A percentile compares a stretch with the other conserved stretches of the same genome.
Evolutionary conservation across 2,888 invertebrate genomes (phyloP).

Genomic region (Spisula subtruncata): DNA sequence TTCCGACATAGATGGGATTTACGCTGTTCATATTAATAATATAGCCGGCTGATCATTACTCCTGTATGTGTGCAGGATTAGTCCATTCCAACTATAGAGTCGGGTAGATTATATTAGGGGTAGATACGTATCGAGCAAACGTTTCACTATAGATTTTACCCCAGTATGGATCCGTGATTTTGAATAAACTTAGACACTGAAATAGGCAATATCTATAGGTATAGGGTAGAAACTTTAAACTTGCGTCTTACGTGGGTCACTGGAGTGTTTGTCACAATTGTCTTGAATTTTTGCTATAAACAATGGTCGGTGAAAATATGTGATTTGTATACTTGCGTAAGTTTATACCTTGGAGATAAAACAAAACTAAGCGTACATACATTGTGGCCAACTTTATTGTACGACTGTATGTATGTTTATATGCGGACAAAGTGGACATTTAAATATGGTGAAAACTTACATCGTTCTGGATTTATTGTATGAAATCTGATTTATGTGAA

Average conservation of each 20-base stretch:
- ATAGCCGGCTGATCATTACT: slow-evolving; percentile 32
- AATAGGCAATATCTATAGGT: not conserved
- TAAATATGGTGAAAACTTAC: not conserved
- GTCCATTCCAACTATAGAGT: slow-evolving; percentile 45
- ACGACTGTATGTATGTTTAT: not conserved
- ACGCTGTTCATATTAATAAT: not conserved
- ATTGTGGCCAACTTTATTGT: not conserved
- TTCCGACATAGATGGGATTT: slow-evolving; percentile 29
- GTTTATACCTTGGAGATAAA: slow-evolving; percentile 24
- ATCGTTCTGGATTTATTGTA: not conserved
- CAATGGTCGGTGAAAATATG: slow-evolving; percentile 21
- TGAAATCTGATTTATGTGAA: not conserved
- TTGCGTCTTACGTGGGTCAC: not conserved
- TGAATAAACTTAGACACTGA: slow-evolving; percentile 41
- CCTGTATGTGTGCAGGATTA: slow-evolving; percentile 18
- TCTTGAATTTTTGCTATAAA: slow-evolving; percentile 12
- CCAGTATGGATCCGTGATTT: slow-evolving; percentile 51
- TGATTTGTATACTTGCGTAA: not conserved
- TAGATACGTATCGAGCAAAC: slow-evolving; percentile 33
- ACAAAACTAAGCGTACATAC: not conserved
- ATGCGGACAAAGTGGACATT: not conserved
- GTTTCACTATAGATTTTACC: slow-evolving; percentile 46
- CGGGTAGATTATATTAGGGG: slow-evolving; percentile 42
- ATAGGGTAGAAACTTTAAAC: slow-evolving; percentile 16
- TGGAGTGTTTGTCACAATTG: slow-evolving; percentile 23